phyloP scores from a whole-genome alignment of 2,888 invertebrate genomes.

The Baronia brevicornis region DNA sequence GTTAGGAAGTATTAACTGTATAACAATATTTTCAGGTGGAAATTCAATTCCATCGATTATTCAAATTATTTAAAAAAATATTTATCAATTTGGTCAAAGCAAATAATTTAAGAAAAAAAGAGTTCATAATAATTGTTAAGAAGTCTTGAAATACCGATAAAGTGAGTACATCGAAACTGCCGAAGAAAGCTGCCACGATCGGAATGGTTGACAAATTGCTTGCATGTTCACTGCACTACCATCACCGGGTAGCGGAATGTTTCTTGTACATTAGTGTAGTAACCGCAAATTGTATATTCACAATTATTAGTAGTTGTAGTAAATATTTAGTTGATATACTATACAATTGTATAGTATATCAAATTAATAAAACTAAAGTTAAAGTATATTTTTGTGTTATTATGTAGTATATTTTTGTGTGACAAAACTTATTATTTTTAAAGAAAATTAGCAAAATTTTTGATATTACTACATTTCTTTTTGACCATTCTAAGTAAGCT shows the following conservation, averaged over 20 bases:
- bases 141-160: constrained; percentile 51
- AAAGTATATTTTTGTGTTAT: too few species aligned
- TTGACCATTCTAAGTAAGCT: too few species aligned
- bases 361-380: too few species aligned
- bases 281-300: constrained; percentile 18
- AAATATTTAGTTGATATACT: not conserved
- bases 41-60: too few species aligned
- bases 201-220: constrained; percentile 54
- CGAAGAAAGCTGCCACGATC: constrained; percentile 60
- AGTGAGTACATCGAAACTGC: constrained; percentile 56
- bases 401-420: too few species aligned
- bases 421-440: too few species aligned
- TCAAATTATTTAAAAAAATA: constrained; percentile 8
- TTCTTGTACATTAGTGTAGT: constrained; percentile 27
- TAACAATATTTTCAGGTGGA: too few species aligned
- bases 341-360: not conserved
- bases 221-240: constrained; percentile 36
- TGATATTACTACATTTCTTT: too few species aligned
- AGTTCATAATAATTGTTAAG: constrained; percentile 58
- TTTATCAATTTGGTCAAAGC: constrained; percentile 2
- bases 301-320: not conserved
- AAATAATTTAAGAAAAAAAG: constrained; percentile 29
- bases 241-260: constrained; percentile 21
- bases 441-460: too few species aligned
- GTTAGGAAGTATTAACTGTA: too few species aligned